Evolutionary conservation across 2,797 vertebrate species (phyloP), one percentile per base, ranked within the genome.

Genomic region (Sebastes itinus): DNA sequence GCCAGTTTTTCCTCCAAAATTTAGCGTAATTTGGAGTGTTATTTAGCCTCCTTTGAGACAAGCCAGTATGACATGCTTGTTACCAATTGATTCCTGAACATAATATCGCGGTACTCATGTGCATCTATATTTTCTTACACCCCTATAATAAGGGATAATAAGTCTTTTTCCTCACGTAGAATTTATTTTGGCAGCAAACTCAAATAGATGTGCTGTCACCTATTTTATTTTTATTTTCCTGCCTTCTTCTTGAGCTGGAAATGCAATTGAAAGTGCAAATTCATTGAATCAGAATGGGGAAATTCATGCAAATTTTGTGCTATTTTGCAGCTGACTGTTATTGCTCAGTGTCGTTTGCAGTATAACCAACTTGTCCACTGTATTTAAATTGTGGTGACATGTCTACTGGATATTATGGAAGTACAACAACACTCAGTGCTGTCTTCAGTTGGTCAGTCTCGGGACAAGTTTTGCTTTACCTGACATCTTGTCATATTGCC

Each of bases 401-500:
- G 42, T 64, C 72, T 7, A 69, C 42, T 60, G 12, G 42, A 65
- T 67, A 4, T 62, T 16, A 38, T 23, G n/a, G n/a, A 69, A 33
- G 14, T 71, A 42, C 25, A 65, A 59, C 49, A 58, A 12, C 49
- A 56, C 42, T 46, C 28, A 8, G 13, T 64, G 61, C 12, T 7
- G 7, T 77, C 63, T 14, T 86, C 79, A 77, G 42, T 18, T 55
- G 78, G 70, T 68, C 55, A 58, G 22, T 80, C 80, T 60, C 56
- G 0, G 30, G 67, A 66, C 78, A 69, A 49, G 38, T 87, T 74
- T 63, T 3, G 20, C 80, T 84, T 89, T 87, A 92, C 88, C 91
- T 94, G 90, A 92, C 82, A 90, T 88, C 72, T 81, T 91, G 79
- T 83, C 42, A 89, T 83, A 79, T 72, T 92, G 89, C 91, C 89